A percentile compares a stretch with the other conserved stretches of the same genome.
phyloP scores from a whole-genome alignment of 2,113 vertebrate species.

The Cheirogaleus medius region DNA sequence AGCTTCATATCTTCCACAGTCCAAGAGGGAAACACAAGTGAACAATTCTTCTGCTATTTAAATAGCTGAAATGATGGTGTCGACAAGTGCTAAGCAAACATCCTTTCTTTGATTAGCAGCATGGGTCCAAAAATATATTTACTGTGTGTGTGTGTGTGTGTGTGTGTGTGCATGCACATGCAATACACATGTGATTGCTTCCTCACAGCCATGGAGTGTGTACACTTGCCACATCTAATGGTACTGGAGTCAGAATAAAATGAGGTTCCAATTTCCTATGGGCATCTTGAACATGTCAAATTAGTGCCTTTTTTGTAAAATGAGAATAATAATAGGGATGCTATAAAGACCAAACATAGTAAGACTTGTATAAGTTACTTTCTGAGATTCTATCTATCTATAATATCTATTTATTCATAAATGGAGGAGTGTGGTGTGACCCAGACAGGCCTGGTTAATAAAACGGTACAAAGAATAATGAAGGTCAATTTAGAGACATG shows the following conservation, averaged over 20 bases:
- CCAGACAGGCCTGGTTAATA: neutral
- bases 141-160: neutral
- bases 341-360: neutral
- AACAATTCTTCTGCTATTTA: constrained; percentile 18
- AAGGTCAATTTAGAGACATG: neutral
- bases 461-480: neutral
- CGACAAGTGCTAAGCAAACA: constrained; percentile 18
- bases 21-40: neutral
- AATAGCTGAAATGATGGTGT: constrained; percentile 30
- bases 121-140: neutral
- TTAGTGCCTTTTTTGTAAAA: neutral
- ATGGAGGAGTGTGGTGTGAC: neutral
- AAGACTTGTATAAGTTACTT: neutral
- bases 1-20: constrained; percentile 12
- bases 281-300: neutral
- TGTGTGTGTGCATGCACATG: neutral
- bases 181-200: neutral
- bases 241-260: neutral
- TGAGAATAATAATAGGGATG: neutral
- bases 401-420: neutral
- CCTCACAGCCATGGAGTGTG: fast-evolving
- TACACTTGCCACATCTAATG: neutral
- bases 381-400: neutral
- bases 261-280: neutral
- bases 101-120: neutral